phyloP scores from a whole-genome alignment of 2,797 vertebrate genomes.

The Thripadectes ignobilis region DNA sequence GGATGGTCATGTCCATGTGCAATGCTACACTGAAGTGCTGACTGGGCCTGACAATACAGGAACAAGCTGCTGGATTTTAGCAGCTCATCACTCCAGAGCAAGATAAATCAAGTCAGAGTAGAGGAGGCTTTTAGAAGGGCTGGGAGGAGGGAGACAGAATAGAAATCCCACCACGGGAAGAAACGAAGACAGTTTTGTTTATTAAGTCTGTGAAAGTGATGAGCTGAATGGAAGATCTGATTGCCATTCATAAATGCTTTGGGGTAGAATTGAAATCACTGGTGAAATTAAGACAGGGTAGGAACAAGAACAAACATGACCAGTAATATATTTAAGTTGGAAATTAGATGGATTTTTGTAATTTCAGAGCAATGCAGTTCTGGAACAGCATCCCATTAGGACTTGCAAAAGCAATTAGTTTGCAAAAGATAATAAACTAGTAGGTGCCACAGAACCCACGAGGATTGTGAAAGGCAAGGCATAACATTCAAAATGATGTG shows the following conservation, averaged over 20 bases:
- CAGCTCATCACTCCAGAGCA: neutral
- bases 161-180: neutral
- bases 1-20: neutral
- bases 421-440: conserved; percentile 20
- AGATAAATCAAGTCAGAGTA: neutral
- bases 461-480: neutral
- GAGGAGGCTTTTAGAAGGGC: neutral
- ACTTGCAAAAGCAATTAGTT: conserved; percentile 9
- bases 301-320: conserved; percentile 46
- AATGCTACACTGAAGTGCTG: neutral
- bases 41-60: neutral
- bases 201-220: neutral
- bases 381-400: conserved; percentile 9
- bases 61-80: neutral
- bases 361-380: neutral
- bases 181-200: neutral
- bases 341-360: conserved; percentile 25
- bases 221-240: neutral
- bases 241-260: neutral
- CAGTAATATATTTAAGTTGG: conserved; percentile 39
- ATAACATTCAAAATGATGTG: neutral
- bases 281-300: neutral
- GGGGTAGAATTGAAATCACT: neutral
- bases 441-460: neutral
- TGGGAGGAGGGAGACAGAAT: neutral